Base-by-base conservation (phyloP, 2,797 vertebrate species). In the Falco naumanni region DNA sequence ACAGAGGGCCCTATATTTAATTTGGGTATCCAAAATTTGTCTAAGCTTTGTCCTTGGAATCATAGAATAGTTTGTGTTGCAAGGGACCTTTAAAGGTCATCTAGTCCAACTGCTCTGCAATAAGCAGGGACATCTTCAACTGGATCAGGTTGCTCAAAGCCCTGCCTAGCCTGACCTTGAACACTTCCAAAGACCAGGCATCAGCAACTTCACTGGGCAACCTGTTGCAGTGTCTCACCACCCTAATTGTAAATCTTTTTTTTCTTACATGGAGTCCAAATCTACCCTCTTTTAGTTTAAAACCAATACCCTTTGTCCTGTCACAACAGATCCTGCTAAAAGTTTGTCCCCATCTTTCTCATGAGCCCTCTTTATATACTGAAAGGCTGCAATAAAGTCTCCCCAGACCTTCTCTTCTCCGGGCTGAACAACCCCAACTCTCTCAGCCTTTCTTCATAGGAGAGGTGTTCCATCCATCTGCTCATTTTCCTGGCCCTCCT, bases 121-220 rank as follows among this genome's bases (percentile, higher is more conserved):
- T 43, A 43, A 43, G 4, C 26, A 54, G 53, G 20, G 17, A 51
- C 15, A 37, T 11, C 5, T 70, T 59, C 25, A n/a, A 25, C 9
- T 68, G 24, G 29, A 68, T 56, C 14, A 33, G 17, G 13, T 56
- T 76, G 13, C 15, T 72, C 45, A 80, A 31, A 68, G 12, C 5
- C 33, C 34, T 2, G 1, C 72, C 22, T 24, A 41, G 3, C 41
- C 28, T 47, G 22, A 5, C 33, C 70, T 74, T 47, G 22, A 77
- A 37, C 3, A 10, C 5, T 59, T 68, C 33, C 14, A 64, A 0
- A 20, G 13, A 31, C 71, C 57, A 28, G 7, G 1, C 33, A 48
- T 29, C 4, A 0, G 10, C 16, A 31, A 1, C 8, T 39, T 79
- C n/a, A 47, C 4, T 37, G n/a, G 43, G 12, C 26, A 75, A 7